Percentiles rank a stretch among this genome's conserved stretches.
phyloP scores from a whole-genome alignment of 2,797 vertebrate species.

The Chaenodraco wilsoni region DNA sequence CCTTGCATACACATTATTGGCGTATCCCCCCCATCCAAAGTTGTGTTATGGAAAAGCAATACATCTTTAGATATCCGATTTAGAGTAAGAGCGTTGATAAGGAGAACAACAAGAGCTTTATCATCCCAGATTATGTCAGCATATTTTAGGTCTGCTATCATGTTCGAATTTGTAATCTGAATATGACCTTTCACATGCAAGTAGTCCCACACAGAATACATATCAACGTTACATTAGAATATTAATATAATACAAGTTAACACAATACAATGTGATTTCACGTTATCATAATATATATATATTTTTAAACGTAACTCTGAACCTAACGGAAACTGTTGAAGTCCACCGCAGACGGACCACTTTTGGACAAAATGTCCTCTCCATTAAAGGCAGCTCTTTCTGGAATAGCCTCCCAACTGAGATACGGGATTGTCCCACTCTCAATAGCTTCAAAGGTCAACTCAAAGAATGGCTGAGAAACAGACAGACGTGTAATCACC shows the following conservation, averaged over 20 bases:
- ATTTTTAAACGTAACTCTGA: too few species aligned
- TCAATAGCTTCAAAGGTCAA: too few species aligned
- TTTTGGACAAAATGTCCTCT: too few species aligned
- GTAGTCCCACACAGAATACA: neutral
- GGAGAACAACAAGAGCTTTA: slow-evolving; percentile 2
- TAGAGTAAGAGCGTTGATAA: neutral
- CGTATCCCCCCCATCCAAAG: neutral
- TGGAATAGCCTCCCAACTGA: too few species aligned
- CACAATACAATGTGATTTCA: slow-evolving; percentile 29
- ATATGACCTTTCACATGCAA: slow-evolving; percentile 33
- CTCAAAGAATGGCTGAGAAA: too few species aligned
- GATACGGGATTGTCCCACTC: too few species aligned
- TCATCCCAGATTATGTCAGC: slow-evolving; percentile 19
- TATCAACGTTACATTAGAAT: slow-evolving; percentile 12
- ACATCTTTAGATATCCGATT: neutral
- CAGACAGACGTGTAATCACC: too few species aligned
- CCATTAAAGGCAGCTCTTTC: too few species aligned
- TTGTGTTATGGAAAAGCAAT: neutral
- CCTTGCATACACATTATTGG: too few species aligned
- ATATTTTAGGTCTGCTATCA: slow-evolving; percentile 6
- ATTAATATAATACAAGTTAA: slow-evolving; percentile 18
- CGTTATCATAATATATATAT: slow-evolving; percentile 10
- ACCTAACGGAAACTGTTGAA: too few species aligned
- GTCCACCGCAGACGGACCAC: too few species aligned
- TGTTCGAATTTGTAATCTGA: slow-evolving; percentile 25